Evolutionary conservation across 1,140 invertebrate species (phyloP).

Genomic region (Cotesia vestalis): DNA sequence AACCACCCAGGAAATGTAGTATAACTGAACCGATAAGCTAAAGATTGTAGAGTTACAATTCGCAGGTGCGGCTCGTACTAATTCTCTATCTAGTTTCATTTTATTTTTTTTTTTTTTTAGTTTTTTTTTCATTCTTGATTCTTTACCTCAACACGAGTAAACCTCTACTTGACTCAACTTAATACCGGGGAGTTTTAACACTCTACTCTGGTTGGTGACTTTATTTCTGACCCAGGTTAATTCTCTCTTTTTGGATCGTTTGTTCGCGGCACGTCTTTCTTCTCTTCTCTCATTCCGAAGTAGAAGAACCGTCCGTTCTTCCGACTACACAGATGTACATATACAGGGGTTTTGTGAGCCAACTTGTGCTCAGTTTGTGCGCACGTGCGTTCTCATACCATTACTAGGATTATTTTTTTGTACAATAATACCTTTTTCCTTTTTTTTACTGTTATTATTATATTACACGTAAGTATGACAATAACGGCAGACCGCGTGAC

Average conservation of each 20-base stretch:
- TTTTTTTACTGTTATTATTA: too few species aligned
- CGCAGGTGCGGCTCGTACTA: constrained; percentile 10
- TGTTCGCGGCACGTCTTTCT: neutral
- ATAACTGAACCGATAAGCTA: constrained; percentile 1
- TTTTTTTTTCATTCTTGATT: neutral
- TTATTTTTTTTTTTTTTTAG: neutral
- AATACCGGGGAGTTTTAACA: too few species aligned
- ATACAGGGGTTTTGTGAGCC: neutral
- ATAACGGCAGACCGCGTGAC: too few species aligned
- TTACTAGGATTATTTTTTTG: too few species aligned
- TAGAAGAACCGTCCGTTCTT: neutral
- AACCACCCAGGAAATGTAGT: too few species aligned
- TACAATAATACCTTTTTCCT: too few species aligned
- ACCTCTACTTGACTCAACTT: too few species aligned
- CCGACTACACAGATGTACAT: neutral
- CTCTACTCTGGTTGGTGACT: too few species aligned
- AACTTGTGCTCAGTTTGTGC: neutral
- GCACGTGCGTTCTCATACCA: constrained; percentile 4
- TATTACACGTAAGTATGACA: neutral
- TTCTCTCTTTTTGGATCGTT: neutral
- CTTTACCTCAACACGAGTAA: too few species aligned
- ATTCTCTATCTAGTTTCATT: neutral
- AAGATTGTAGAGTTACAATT: neutral
- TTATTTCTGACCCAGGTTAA: constrained; percentile 3
- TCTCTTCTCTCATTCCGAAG: neutral